A percentile compares a stretch with the other conserved stretches of the same genome.
These are phyloP conservation scores for Eupeodes luniger DNA, from an alignment of 2,888 invertebrate genomes.

Conservation along the genomic window DNA sequence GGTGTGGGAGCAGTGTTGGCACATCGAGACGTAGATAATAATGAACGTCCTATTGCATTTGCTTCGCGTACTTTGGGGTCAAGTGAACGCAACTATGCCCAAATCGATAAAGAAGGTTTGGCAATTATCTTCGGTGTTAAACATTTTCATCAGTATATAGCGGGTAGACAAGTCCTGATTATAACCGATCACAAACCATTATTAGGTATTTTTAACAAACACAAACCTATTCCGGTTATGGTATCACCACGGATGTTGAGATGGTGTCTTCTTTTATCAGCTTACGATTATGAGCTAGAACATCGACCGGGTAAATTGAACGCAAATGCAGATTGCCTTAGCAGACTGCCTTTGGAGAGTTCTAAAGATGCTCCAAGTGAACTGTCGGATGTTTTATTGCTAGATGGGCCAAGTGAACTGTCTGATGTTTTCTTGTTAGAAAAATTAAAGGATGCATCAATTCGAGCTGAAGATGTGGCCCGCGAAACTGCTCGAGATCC, in stretches of 20 bases:
- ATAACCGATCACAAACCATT: conserved; percentile 43
- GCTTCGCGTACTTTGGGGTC: conserved; percentile 33
- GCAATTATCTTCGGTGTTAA: conserved; percentile 35
- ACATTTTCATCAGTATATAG: conserved; percentile 32
- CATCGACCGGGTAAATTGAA: conserved; percentile 1
- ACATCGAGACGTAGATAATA: conserved; percentile 38
- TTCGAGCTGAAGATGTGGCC: no score
- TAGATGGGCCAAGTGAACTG: no score
- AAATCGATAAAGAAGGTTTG: conserved; percentile 42
- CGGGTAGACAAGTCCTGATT: conserved; percentile 40
- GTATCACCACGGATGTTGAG: conserved; percentile 35
- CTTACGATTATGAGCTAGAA: conserved; percentile 45
- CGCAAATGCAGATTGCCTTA: no score
- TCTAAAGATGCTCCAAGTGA: no score
- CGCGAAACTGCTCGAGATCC: no score
- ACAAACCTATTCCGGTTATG: conserved; percentile 36
- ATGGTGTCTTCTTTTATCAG: conserved; percentile 31
- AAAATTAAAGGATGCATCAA: no score
- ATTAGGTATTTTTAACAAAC: conserved; percentile 43
- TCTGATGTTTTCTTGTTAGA: no score
- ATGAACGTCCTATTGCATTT: conserved; percentile 41
- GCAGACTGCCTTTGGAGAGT: no score
- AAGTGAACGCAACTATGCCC: conserved; percentile 26
- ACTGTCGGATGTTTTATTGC: no score
- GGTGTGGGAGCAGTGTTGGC: conserved; percentile 41